These are phyloP conservation scores for Salvelinus alpinus DNA, from an alignment of 2,113 vertebrate species.

Conservation along the genomic window DNA sequence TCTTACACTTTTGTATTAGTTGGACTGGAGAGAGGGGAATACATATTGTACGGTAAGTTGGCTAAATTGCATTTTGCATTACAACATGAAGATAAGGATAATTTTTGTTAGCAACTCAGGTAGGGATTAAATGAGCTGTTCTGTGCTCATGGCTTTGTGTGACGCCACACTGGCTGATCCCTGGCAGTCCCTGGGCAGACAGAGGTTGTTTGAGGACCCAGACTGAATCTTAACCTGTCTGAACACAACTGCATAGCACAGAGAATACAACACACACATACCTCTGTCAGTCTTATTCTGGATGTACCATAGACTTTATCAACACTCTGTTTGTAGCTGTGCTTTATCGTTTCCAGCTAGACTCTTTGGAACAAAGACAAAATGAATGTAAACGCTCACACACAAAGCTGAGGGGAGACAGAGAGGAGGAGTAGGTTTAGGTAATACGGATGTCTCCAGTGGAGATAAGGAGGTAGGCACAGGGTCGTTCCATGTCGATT, in stretches of 20 bases:
- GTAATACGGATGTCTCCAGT: slow-evolving; percentile 47
- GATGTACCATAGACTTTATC: no score
- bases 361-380: not conserved
- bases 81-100: not conserved
- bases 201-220: not conserved
- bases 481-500: no score
- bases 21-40: no score
- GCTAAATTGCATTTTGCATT: slow-evolving; percentile 4
- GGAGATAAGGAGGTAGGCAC: slow-evolving; percentile 51
- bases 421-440: slow-evolving; percentile 3
- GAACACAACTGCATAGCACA: not conserved
- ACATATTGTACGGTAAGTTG: not conserved
- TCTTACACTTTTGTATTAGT: not conserved
- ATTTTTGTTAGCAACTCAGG: not conserved
- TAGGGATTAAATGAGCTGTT: not conserved
- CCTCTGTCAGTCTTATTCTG: not conserved
- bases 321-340: not conserved
- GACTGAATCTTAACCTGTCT: not conserved
- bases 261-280: not conserved
- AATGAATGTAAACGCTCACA: not conserved
- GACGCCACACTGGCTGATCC: not conserved
- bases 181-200: not conserved
- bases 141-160: not conserved
- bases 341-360: not conserved
- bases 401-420: slow-evolving; percentile 29